A percentile compares a stretch with the other conserved stretches of the same genome.
Conservation (phyloP, 2,888 invertebrate species). For the Thumatha senex region DNA sequence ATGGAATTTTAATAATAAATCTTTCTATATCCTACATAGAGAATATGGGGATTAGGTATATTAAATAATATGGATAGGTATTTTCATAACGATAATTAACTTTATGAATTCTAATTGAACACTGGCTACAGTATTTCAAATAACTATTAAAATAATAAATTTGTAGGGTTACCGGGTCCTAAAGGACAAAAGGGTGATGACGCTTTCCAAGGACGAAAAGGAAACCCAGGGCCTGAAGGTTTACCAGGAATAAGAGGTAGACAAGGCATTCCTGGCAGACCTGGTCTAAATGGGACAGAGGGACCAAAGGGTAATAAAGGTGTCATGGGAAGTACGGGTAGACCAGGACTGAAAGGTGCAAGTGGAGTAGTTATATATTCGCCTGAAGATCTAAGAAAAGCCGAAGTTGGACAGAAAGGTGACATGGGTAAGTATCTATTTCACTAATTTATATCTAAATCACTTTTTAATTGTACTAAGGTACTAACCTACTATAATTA, state of each 20-base stretch:
- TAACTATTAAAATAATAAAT: too few species aligned
- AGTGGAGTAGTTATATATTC: conserved; percentile 67
- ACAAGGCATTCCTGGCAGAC: conserved; percentile 53
- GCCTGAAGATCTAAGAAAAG: conserved; percentile 50
- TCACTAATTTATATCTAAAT: neutral
- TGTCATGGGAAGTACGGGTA: conserved; percentile 68
- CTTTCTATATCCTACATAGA: too few species aligned
- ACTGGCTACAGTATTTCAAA: too few species aligned
- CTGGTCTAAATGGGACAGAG: conserved; percentile 79
- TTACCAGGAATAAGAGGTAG: conserved; percentile 55
- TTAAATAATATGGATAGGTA: too few species aligned
- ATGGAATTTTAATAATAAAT: too few species aligned
- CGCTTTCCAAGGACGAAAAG: conserved; percentile 59
- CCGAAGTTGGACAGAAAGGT: conserved; percentile 84
- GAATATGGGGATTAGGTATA: too few species aligned
- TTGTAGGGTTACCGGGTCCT: conserved; percentile 59
- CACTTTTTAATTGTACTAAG: too few species aligned
- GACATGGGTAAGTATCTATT: conserved; percentile 66
- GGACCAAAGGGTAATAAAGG: conserved; percentile 74
- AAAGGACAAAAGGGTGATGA: conserved; percentile 64
- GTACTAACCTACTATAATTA: too few species aligned
- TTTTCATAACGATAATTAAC: too few species aligned
- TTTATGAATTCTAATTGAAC: too few species aligned
- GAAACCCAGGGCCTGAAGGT: conserved; percentile 59
- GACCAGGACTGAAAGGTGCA: conserved; percentile 77